Conservation (phyloP, 2,888 invertebrate species). For the Cynaeus angustus region DNA sequence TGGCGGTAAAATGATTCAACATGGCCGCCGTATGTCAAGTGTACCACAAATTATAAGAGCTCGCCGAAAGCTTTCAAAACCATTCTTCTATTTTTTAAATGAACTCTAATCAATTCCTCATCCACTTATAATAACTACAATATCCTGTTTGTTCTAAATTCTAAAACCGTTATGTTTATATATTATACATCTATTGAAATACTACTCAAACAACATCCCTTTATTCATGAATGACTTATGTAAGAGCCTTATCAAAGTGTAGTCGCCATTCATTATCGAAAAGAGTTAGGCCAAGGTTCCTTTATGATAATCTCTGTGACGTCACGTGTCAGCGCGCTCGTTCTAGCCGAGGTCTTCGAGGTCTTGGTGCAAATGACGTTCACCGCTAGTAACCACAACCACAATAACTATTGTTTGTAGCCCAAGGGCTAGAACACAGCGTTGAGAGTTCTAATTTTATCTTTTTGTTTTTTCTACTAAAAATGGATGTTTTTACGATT, state of each 20-base stretch:
- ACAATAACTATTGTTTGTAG: slow-evolving; percentile 43
- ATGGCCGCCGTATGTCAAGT: slow-evolving; percentile 51
- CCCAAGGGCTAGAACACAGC: slow-evolving; percentile 34
- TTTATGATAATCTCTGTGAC: slow-evolving; percentile 44
- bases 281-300: slow-evolving; percentile 25
- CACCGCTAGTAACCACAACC: slow-evolving; percentile 38
- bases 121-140: no score
- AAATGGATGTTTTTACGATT: slow-evolving; percentile 24
- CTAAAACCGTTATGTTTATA: no score
- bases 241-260: slow-evolving; percentile 15
- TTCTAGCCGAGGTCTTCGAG: not conserved
- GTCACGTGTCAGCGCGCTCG: slow-evolving; percentile 29
- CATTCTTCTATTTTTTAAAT: not conserved
- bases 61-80: slow-evolving; percentile 17
- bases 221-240: slow-evolving; percentile 32
- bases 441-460: slow-evolving; percentile 42
- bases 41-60: slow-evolving; percentile 44
- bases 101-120: no score
- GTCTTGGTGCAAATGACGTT: slow-evolving; percentile 37
- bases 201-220: no score
- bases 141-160: no score
- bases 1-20: slow-evolving; percentile 52
- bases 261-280: slow-evolving; percentile 41
- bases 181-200: no score
- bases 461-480: slow-evolving; percentile 37